Evolutionary conservation across 2,888 invertebrate species (phyloP), one percentile per base, ranked within the genome.

Genomic region (Trachelus tabidus): DNA sequence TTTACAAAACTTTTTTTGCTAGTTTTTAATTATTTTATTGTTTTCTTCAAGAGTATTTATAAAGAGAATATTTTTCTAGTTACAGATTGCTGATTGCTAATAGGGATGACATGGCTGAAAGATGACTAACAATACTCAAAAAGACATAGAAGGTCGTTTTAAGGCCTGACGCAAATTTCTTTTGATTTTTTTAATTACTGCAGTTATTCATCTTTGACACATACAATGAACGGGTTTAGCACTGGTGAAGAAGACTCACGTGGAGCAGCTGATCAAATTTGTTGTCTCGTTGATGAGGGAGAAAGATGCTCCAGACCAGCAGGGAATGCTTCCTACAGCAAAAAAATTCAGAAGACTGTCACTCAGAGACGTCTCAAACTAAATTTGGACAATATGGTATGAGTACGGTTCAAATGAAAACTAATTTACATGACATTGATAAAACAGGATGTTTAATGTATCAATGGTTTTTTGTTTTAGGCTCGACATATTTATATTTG

Each of bases 401-500:
- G 11, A 75, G 12, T 56, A 37, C 56, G 1, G 4, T 56, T 56
- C 9, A 56, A 56, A 56, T 56, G 9, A 56, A 40, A 56, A 56
- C 56, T 56, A 56, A 23, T 9, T 56, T 56, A 56, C 2, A 23
- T 56, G 23, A 56, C 1, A 56, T 23, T 56, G 56, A 56, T 56
- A 56, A 23, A 23, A 23, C 9, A 23, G 23, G 15, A 40, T 56
- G 23, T 56, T 56, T 15, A 33, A 37, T n/a, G 30, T 37, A 34
- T 40, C 30, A 23, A 40, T 23, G n/a, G 37, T 82, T 80, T 75
- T 80, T 92, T 91, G 74, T 85, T 90, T 0, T 92, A 98, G 98
- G 98, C 97, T 69, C 95, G 96, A 86, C 98, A 99, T 91, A 97
- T 97, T 86, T 98, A 99, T 91, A 99, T 99, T 88, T 99, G 99